Percentiles rank a stretch among this genome's conserved stretches.
These are phyloP conservation scores for Phymorhynchus buccinoides DNA, from an alignment of 1,140 invertebrate species.

Conservation along the genomic window DNA sequence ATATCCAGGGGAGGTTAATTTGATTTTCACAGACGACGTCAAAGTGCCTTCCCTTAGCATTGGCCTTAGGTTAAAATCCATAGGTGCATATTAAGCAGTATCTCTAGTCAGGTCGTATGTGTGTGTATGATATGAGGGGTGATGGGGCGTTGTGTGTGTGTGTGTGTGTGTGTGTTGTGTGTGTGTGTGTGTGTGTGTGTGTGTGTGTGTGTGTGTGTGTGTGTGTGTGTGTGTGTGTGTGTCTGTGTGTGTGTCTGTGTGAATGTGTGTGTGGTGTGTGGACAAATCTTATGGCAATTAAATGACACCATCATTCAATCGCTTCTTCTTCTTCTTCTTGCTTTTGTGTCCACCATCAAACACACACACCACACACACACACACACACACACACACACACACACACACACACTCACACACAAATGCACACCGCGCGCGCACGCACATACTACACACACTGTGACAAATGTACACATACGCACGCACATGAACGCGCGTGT, in stretches of 20 bases:
- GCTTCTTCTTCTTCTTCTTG: not conserved
- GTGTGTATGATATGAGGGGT: not conserved
- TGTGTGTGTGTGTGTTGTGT: not conserved
- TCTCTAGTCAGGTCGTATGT: not conserved
- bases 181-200: not conserved
- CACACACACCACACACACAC: too few relatives aligned
- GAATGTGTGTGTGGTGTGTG: not conserved
- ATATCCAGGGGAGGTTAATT: too few relatives aligned
- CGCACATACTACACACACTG: too few relatives aligned
- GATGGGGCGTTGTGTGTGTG: too few relatives aligned
- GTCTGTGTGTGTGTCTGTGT: not conserved
- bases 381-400: too few relatives aligned
- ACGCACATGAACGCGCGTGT: too few relatives aligned
- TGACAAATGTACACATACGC: too few relatives aligned
- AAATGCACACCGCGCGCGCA: too few relatives aligned
- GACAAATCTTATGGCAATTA: not conserved
- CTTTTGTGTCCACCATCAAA: not conserved
- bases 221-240: not conserved
- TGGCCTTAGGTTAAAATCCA: too few relatives aligned
- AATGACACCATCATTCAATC: not conserved
- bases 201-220: conserved; percentile 3
- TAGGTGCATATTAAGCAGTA: not conserved
- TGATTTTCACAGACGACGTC: too few relatives aligned
- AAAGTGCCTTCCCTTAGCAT: too few relatives aligned
- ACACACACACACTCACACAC: too few relatives aligned